Evolutionary conservation across 2,888 invertebrate species (phyloP), one percentile per base, ranked within the genome.

Genomic region (Cephus rjabovi): DNA sequence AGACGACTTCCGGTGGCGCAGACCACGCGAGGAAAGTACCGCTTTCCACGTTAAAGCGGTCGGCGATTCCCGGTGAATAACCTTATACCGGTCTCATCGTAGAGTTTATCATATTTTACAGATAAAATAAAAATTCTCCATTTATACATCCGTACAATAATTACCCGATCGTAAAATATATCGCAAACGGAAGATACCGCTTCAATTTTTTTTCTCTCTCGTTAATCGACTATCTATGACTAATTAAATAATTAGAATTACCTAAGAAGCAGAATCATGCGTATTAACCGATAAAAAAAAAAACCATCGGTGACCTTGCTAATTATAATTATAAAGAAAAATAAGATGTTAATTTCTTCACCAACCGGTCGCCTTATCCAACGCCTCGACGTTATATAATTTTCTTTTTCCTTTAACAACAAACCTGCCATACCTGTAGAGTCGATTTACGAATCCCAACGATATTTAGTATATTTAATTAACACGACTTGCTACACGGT

Each of bases 31-130:
- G 33, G 31, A 71, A 34, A 71, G 71, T 71, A 71, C 34, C 71
- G 71, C 71, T 31, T 34, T 31, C 71, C 33, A 31, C 71, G 71
- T 34, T 34, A 71, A 71, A 31, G 71, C 34, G 71, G 71, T 34
- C 71, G 71, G 71, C 34, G 71, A 71, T 71, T 71, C 34, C 31
- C 71, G 71, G 71, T 71, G 71, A 71, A 71, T 34, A 34, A 71
- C 71, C 71, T 71, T 71, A 11, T 71, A 11, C 71, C n/a, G 71
- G 34, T 34, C 31, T 71, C 71, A 23, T 34, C 56, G 9, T 56
- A 2, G 4, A 56, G 56, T 56, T 56, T 56, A 56, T 56, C 56
- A 56, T 56, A 56, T 56, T 56, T 23, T 2, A 23, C 23, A 9
- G 23, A 56, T 56, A 56, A 56, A 56, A 56, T 23, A 23, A 56